Evolutionary conservation across 2,888 invertebrate species (phyloP).

Genomic region (Drosophila pegasa): DNA sequence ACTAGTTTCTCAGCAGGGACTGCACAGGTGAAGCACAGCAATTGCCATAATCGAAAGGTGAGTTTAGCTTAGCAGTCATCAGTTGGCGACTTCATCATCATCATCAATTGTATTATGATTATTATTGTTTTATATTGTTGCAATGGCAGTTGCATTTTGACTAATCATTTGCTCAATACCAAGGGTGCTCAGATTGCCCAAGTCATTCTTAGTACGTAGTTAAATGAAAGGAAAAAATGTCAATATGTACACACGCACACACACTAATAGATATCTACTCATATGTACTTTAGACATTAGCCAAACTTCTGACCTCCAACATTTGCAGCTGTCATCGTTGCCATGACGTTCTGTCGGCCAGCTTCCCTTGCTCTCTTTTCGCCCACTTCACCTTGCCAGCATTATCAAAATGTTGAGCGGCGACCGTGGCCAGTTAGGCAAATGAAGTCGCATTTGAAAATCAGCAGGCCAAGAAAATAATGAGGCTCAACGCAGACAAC

Average conservation of each 20-base stretch:
- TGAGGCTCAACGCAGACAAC: conserved; percentile 60
- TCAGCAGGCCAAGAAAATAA: conserved; percentile 42
- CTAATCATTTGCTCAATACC: conserved; percentile 64
- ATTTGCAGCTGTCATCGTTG: conserved; percentile 66
- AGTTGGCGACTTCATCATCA: conserved; percentile 16
- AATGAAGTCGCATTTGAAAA: conserved; percentile 60
- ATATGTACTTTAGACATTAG: conserved; percentile 22
- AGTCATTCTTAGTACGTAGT: conserved; percentile 54
- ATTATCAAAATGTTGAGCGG: conserved; percentile 59
- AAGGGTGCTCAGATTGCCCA: conserved; percentile 63
- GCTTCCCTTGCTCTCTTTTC: conserved; percentile 37
- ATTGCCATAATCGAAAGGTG: conserved; percentile 21
- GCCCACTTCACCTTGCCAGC: conserved; percentile 68
- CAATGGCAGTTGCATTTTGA: conserved; percentile 28
- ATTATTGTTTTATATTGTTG: conserved; percentile 40
- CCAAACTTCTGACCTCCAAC: conserved; percentile 70
- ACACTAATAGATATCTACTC: not conserved
- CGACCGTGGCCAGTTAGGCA: conserved; percentile 67
- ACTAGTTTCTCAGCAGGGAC: not conserved
- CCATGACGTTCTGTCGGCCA: conserved; percentile 30
- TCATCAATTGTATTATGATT: conserved; percentile 21
- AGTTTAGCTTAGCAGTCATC: conserved; percentile 16
- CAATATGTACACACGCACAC: conserved; percentile 9
- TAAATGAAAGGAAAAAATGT: conserved; percentile 8
- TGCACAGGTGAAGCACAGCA: conserved; percentile 19